Conservation (phyloP, 2,113 vertebrate species). For the Taurulus bubalis region DNA sequence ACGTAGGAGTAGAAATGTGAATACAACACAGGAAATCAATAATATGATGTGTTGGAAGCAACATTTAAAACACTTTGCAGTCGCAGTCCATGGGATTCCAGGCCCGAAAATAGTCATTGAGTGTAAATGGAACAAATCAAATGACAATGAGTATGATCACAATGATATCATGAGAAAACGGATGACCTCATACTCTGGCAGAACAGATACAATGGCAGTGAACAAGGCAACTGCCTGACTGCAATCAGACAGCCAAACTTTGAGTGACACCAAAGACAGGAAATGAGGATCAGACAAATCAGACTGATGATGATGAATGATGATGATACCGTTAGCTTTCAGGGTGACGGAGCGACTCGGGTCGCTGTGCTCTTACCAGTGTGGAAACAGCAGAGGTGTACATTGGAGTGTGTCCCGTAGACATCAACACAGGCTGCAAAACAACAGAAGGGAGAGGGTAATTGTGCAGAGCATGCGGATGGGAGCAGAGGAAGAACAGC, state of each 20-base stretch:
- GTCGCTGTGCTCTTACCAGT: constrained; percentile 82
- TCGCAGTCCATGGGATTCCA: constrained; percentile 10
- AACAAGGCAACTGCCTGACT: constrained; percentile 23
- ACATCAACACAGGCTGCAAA: constrained; percentile 87
- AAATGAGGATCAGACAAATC: constrained; percentile 34
- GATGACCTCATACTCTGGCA: constrained; percentile 49
- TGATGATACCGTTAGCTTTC: constrained; percentile 38
- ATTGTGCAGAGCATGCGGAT: constrained; percentile 58
- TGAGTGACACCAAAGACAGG: constrained; percentile 32
- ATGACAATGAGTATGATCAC: constrained; percentile 45
- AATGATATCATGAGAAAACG: constrained; percentile 39
- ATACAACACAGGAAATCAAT: neutral
- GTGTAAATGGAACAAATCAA: constrained; percentile 30
- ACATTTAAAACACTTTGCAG: constrained; percentile 20
- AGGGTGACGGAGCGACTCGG: constrained; percentile 30
- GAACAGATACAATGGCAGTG: constrained; percentile 36
- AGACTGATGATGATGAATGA: constrained; percentile 44
- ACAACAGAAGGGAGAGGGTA: constrained; percentile 79
- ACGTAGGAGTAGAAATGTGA: neutral
- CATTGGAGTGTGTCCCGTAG: constrained; percentile 86
- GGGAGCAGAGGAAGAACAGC: constrained; percentile 35
- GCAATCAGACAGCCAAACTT: constrained; percentile 23
- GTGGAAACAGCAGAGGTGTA: constrained; percentile 87
- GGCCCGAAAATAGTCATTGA: constrained; percentile 11
- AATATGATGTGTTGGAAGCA: neutral